Evolutionary conservation across 2,888 invertebrate species (phyloP).

Genomic region (Alloplasta piceator): DNA sequence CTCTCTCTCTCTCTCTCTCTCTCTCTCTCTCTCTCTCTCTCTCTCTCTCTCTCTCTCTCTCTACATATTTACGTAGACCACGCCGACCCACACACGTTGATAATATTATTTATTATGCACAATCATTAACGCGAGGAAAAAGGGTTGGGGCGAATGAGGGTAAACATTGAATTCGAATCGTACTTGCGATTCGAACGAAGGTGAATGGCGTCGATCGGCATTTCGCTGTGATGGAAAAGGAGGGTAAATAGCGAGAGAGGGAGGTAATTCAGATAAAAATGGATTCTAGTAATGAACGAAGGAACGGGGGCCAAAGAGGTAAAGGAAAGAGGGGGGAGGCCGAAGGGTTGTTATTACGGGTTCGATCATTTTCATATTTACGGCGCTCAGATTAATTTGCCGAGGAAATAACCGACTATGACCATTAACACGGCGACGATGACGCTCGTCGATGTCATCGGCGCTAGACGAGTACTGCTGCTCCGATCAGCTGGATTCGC

Average conservation of each 20-base stretch:
- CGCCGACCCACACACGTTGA: slow-evolving; percentile 53
- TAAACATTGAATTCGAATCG: slow-evolving; percentile 48
- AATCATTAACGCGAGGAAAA: slow-evolving; percentile 50
- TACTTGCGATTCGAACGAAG: slow-evolving; percentile 54
- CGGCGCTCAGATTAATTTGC: slow-evolving; percentile 81
- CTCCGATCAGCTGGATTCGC: slow-evolving; percentile 71
- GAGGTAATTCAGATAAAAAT: background rate
- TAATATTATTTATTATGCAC: slow-evolving; percentile 60
- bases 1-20: slow-evolving; percentile 21
- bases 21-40: slow-evolving; percentile 18
- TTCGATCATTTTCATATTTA: slow-evolving; percentile 54
- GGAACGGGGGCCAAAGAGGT: slow-evolving; percentile 68
- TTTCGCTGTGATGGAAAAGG: background rate
- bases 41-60: slow-evolving; percentile 13
- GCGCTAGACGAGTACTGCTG: slow-evolving; percentile 68
- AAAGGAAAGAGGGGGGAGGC: slow-evolving; percentile 74
- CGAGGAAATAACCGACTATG: slow-evolving; percentile 80
- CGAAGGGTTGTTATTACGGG: slow-evolving; percentile 67
- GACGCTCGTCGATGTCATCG: slow-evolving; percentile 72
- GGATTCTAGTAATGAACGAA: slow-evolving; percentile 33
- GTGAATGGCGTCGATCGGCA: slow-evolving; percentile 70
- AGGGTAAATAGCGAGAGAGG: background rate
- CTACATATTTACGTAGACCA: slow-evolving; percentile 27
- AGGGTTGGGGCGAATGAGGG: background rate
- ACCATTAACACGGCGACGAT: slow-evolving; percentile 79